Evolutionary conservation across 2,113 vertebrate genomes (phyloP).

Genomic region (Megaceryle torquata): DNA sequence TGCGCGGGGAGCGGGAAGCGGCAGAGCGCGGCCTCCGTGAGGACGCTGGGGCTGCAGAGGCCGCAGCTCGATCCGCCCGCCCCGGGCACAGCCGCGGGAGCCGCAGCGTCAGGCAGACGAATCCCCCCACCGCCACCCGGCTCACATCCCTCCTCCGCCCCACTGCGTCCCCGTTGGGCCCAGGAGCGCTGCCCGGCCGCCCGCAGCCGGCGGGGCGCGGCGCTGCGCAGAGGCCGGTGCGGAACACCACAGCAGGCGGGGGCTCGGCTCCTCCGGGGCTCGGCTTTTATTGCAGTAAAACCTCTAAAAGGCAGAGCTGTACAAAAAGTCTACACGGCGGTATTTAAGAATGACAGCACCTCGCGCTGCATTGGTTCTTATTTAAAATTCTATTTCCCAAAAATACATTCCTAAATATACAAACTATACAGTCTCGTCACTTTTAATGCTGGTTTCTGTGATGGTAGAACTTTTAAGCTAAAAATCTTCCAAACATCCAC

Average conservation of each 20-base stretch:
- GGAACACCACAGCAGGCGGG: conserved; percentile 41
- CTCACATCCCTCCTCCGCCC: no score
- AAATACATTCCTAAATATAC: conserved; percentile 87
- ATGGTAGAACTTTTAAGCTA: conserved; percentile 67
- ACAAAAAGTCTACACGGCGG: conserved; percentile 74
- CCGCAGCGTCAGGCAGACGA: no score
- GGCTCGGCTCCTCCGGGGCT: conserved; percentile 56
- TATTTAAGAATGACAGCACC: conserved; percentile 74
- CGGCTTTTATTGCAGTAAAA: conserved; percentile 76
- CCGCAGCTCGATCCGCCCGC: no score
- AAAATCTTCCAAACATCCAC: conserved; percentile 63
- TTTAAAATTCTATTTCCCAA: conserved; percentile 80
- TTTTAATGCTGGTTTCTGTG: conserved; percentile 80
- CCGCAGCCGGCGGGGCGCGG: no score
- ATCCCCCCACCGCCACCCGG: no score
- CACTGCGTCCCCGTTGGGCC: no score
- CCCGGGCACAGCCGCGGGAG: no score
- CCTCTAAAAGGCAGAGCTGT: conserved; percentile 77
- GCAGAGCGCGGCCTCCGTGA: no score
- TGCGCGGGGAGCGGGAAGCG: no score
- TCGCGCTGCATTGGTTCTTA: conserved; percentile 70
- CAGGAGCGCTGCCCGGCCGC: no score
- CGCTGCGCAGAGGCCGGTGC: no score
- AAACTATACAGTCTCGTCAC: conserved; percentile 82
- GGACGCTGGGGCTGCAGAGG: no score